Conservation (phyloP, 2,888 invertebrate species). For the Aphidius colemani region DNA sequence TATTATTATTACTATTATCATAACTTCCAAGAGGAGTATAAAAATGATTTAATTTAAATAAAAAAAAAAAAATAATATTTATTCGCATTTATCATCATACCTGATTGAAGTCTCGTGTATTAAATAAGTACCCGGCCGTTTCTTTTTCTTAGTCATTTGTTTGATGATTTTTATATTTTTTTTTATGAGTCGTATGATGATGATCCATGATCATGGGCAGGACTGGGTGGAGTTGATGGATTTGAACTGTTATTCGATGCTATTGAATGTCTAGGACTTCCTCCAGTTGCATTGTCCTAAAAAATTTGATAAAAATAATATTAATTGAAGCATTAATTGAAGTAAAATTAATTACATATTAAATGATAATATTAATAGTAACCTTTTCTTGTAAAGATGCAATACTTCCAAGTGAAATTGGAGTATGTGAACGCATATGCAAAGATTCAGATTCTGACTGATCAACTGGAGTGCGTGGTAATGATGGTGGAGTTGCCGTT, state of each 20-base stretch:
- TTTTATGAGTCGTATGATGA: conserved; percentile 70
- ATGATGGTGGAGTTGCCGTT: conserved; percentile 66
- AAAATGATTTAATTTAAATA: neutral
- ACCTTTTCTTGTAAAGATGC: conserved; percentile 78
- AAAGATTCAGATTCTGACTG: conserved; percentile 58
- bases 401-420: conserved; percentile 77
- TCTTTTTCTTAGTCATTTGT: conserved; percentile 1
- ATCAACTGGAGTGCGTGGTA: conserved; percentile 65
- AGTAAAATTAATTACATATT: neutral
- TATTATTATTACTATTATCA: too few species aligned
- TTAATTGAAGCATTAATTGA: neutral
- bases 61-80: conserved; percentile 29
- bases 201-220: conserved; percentile 70
- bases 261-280: conserved; percentile 73
- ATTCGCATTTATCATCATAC: conserved; percentile 29
- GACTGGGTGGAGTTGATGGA: conserved; percentile 74
- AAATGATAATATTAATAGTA: conserved; percentile 33
- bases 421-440: conserved; percentile 65
- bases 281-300: conserved; percentile 59
- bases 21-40: too few species aligned
- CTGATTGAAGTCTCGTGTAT: conserved; percentile 22
- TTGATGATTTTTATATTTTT: conserved; percentile 8
- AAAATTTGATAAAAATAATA: neutral
- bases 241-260: conserved; percentile 77
- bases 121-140: conserved; percentile 27